Base-by-base conservation (phyloP, 2,113 vertebrate genomes). In the Chaenogobius annularis region DNA sequence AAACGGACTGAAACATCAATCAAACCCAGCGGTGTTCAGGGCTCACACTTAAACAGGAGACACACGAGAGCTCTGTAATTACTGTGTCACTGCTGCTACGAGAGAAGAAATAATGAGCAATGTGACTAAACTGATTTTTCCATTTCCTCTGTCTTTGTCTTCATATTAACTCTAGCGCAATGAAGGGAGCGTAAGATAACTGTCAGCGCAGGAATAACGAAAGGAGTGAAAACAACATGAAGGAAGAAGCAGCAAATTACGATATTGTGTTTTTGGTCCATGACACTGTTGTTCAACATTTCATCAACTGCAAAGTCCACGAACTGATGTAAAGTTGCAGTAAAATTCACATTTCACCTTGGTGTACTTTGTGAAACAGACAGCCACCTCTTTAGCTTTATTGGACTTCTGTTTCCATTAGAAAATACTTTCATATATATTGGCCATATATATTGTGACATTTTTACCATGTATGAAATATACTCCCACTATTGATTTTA, bases 1-100 rank as follows among this genome's bases (percentile, higher is more conserved):
- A 72, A 65, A 71, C 46, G 70, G 70, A 77, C 66, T 35, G 58
- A 78, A 19, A 74, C 71, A 82, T 85, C 83, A 80, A 84, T 83
- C 72, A 58, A 26, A 74, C 70, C 77, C 54, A 52, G 43, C 77
- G 62, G 69, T 77, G 78, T 78, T 73, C 70, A 23, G 61, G 55
- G 55, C 44, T 74, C 48, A 69, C 46, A 58, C 73, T 71, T 68
- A 74, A 76, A 81, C 75, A 59, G 78, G 79, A 63, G 20, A 64
- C 20, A 1, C 55, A n/a, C 0, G 0, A 63, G 46, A 23, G 15
- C 71, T 71, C 55, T 81, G 69, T 43, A 73, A 74, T 81, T 78
- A 78, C 20, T 64, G 68, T 73, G 70, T 58, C 0, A 0, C 58
- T 68, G 46, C 64, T 68, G 73, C 56, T 19, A 14, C 72, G 70